Base-by-base conservation (phyloP, 2,888 invertebrate genomes). In the Calliscelio sp. region DNA sequence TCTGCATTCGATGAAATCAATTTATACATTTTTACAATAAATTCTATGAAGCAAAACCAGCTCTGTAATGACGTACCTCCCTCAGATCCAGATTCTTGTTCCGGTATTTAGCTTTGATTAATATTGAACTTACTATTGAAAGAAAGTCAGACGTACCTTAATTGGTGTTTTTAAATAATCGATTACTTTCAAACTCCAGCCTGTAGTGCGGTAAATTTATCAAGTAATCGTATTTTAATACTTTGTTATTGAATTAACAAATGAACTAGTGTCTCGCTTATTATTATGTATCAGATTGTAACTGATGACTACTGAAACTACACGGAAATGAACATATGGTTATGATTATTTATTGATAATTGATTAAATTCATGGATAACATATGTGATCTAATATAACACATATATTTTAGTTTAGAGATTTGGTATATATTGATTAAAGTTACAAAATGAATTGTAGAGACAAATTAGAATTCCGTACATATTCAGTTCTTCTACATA, bases 21-120 rank as follows among this genome's bases (percentile, higher is more conserved):
- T 65, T 65, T 57, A 24, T 20, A 53, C 11, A 53, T 66, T 75
- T 66, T 63, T 57, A 22, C 35, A 32, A 28, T 63, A 51, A 53
- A 65, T 44, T 61, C 59, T 25, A 46, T 57, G 20, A 41, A 25
- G 32, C 16, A 41, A 46, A 57, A 7, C 22, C 3, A 10, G 7
- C 3, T 49, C 4, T 25, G n/a, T 25, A 55, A 32, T 32, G 32
- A 55, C n/a, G 32, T 55, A 32, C 1, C 55, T 51, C 25, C 28
- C 20, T n/a, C 51, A 7, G 24, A 22, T 11, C 14, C 41, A 20
- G 16, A 7, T 44, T 44, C 16, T 8, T 41, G 35, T 4, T 5
- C 11, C 20, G 32, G 28, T 25, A 53, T 53, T 53, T 53, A 53
- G 22, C 24, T 53, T 53, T 53, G 25, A 53, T 28, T 53, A 53